A percentile compares a stretch with the other conserved stretches of the same genome.
Conservation (phyloP, 2,113 vertebrate species). For the Nothobranchius furzeri region DNA sequence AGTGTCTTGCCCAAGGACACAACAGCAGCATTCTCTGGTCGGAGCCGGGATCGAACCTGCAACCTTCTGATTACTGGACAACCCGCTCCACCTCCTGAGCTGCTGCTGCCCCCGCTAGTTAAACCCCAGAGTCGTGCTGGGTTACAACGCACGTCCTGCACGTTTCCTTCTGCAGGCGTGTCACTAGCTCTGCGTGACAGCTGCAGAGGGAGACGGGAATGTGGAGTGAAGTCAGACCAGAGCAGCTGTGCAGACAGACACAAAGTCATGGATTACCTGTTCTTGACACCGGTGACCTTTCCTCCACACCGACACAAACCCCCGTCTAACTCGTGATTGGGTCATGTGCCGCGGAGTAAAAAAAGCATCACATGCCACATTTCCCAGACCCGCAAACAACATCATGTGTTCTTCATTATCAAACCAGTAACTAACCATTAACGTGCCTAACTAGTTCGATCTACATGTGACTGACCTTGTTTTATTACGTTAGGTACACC, state of each 20-base stretch:
- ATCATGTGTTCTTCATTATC: neutral
- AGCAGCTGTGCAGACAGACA: neutral
- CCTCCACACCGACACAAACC: neutral
- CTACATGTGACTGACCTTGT: neutral
- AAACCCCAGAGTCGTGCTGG: no score
- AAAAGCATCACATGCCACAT: neutral
- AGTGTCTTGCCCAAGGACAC: no score
- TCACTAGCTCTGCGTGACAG: neutral
- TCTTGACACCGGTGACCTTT: neutral
- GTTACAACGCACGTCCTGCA: no score
- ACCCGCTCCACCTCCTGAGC: no score
- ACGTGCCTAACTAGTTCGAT: neutral
- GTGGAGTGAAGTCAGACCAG: neutral
- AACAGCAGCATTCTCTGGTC: no score
- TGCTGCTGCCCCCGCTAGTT: no score
- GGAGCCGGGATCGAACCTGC: no score
- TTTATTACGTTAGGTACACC: conserved; percentile 70
- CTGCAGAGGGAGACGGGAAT: neutral
- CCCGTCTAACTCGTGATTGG: neutral
- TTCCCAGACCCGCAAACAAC: neutral
- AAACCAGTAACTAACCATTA: neutral
- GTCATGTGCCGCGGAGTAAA: neutral
- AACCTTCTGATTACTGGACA: no score
- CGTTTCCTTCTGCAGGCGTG: neutral
- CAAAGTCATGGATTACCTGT: conserved; percentile 1